phyloP scores from a whole-genome alignment of 2,113 vertebrate species.

The Corythoichthys haematopterus region DNA sequence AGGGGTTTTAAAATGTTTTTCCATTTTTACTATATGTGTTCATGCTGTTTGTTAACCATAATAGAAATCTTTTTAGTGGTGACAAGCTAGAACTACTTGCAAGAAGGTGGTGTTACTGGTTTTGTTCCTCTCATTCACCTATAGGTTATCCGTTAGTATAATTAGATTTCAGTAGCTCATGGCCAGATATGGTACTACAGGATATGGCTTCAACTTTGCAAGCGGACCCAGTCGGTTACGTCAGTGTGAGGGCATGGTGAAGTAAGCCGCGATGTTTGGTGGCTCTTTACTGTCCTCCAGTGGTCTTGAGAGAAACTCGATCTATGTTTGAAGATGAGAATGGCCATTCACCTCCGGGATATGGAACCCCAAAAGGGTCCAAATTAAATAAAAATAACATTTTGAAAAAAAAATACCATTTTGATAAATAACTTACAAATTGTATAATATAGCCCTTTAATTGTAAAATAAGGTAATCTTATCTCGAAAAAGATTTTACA shows the following conservation, averaged over 20 bases:
- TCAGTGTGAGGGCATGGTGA: not conserved
- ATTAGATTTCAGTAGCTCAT: not conserved
- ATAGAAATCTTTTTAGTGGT: not conserved
- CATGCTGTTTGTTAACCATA: not conserved
- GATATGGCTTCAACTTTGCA: not conserved
- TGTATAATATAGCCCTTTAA: not conserved
- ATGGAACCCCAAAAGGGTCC: too few species aligned
- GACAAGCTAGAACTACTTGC: not conserved
- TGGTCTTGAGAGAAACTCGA: not conserved
- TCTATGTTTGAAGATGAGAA: not conserved
- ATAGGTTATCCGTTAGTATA: not conserved
- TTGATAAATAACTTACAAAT: too few species aligned
- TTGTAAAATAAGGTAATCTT: not conserved
- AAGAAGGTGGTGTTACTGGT: not conserved
- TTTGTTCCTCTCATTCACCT: not conserved
- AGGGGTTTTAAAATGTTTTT: not conserved
- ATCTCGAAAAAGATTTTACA: too few species aligned
- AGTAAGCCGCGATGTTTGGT: not conserved
- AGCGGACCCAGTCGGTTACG: not conserved
- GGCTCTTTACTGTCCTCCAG: conserved; percentile 6
- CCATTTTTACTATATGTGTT: not conserved
- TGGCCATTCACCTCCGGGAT: not conserved
- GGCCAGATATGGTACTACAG: not conserved
- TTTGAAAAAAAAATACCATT: too few species aligned
- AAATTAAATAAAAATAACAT: too few species aligned